These are phyloP conservation scores for Sericinus montela DNA, from an alignment of 2,888 invertebrate species.

Conservation along the genomic window DNA sequence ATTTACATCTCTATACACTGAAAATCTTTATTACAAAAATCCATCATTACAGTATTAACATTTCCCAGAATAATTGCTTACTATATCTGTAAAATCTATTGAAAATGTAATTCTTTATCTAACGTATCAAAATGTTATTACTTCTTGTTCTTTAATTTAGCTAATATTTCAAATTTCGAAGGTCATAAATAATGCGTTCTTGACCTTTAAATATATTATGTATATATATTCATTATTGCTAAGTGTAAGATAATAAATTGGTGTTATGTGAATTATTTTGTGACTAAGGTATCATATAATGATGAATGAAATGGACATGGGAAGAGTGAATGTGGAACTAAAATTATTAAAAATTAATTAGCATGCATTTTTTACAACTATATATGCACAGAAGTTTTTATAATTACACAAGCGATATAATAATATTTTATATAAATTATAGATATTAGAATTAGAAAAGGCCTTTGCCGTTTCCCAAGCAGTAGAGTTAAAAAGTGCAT, in stretches of 20 bases:
- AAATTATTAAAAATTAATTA: background rate
- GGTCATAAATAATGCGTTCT: constrained; percentile 36
- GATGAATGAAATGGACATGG: constrained; percentile 2
- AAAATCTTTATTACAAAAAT: background rate
- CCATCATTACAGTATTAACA: constrained; percentile 10
- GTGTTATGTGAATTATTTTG: constrained; percentile 26
- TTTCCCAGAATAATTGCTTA: constrained; percentile 18
- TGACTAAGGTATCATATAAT: constrained; percentile 4
- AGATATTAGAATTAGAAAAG: too few species aligned
- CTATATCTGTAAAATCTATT: constrained; percentile 34
- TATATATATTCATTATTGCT: constrained; percentile 49
- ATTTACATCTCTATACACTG: background rate
- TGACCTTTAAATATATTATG: constrained; percentile 33
- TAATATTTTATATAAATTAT: too few species aligned
- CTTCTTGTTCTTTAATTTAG: constrained; percentile 27
- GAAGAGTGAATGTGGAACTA: background rate
- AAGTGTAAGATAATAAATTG: constrained; percentile 35
- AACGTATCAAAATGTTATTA: constrained; percentile 58
- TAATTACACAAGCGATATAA: too few species aligned
- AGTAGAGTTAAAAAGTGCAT: too few species aligned
- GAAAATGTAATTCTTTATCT: constrained; percentile 37
- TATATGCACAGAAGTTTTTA: too few species aligned
- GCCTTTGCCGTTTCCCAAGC: too few species aligned
- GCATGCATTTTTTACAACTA: too few species aligned
- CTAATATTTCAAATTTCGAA: constrained; percentile 30